Conservation (phyloP, 2,888 invertebrate genomes). For the Teleiodes luculella region DNA sequence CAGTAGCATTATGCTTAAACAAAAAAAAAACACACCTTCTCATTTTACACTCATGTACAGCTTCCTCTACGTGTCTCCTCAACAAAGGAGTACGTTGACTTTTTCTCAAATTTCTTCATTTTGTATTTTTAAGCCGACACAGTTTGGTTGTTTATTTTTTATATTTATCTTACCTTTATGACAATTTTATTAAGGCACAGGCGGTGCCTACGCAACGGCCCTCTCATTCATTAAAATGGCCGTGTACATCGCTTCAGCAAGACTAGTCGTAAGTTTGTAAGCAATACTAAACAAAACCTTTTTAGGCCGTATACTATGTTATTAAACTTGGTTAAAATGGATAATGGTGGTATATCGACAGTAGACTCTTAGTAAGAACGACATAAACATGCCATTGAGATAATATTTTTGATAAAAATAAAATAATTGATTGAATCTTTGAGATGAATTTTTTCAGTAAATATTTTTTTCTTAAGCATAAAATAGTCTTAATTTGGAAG, state of each 20-base stretch:
- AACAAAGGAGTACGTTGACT: conserved; percentile 53
- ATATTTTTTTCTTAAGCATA: too few species aligned
- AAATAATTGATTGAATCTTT: too few species aligned
- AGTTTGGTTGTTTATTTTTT: conserved; percentile 40
- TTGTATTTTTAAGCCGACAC: conserved; percentile 32
- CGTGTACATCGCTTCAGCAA: conserved; percentile 35
- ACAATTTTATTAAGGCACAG: conserved; percentile 66
- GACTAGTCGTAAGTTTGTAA: too few species aligned
- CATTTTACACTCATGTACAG: conserved; percentile 35
- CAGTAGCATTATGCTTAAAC: conserved; percentile 25
- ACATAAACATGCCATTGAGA: too few species aligned
- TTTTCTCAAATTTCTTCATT: conserved; percentile 36
- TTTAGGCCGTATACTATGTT: too few species aligned
- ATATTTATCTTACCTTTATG: conserved; percentile 61
- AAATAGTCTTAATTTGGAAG: too few species aligned
- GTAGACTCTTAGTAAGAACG: too few species aligned
- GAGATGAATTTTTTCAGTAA: too few species aligned
- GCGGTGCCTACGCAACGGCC: conserved; percentile 50
- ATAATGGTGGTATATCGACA: too few species aligned
- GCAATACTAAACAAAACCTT: too few species aligned
- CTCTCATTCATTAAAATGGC: conserved; percentile 62
- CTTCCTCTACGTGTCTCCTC: conserved; percentile 24
- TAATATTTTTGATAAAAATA: too few species aligned
- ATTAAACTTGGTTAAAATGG: too few species aligned
- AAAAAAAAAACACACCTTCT: conserved; percentile 30